A percentile compares a stretch with the other conserved stretches of the same genome.
Evolutionary conservation across 2,113 vertebrate genomes (phyloP).

Genomic region (Xyliphius kryptos): DNA sequence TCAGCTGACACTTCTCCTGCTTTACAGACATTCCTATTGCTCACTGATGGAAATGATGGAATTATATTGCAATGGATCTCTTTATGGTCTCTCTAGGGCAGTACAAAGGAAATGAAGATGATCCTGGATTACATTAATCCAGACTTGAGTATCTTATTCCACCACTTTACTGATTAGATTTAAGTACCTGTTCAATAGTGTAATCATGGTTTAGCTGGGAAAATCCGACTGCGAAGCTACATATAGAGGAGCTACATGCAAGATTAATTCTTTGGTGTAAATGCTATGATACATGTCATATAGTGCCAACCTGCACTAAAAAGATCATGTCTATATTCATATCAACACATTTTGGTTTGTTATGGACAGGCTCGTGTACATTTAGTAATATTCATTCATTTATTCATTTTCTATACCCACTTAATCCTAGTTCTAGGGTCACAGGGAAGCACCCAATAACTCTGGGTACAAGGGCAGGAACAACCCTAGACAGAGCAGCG

Average conservation of each 20-base stretch:
- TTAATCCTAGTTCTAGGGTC: no score
- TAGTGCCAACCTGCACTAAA: no score
- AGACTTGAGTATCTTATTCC: conserved; percentile 36
- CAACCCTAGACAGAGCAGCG: no score
- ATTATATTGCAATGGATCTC: conserved; percentile 33
- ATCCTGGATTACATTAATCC: conserved; percentile 35
- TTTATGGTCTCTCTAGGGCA: conserved; percentile 32
- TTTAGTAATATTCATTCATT: no score
- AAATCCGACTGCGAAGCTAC: conserved; percentile 32
- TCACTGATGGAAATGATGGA: conserved; percentile 18
- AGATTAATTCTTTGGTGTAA: conserved; percentile 18
- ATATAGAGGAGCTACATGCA: conserved; percentile 6
- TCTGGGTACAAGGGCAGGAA: no score
- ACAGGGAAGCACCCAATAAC: no score
- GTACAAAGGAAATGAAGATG: conserved; percentile 37
- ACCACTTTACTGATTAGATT: conserved; percentile 34
- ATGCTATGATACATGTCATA: conserved; percentile 7
- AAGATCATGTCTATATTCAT: no score
- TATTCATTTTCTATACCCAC: no score
- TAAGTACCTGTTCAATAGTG: conserved; percentile 33
- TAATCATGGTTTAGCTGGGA: conserved; percentile 18
- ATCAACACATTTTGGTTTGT: no score
- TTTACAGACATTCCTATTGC: conserved; percentile 17
- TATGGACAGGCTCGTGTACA: no score
- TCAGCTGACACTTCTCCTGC: no score